phyloP scores from a whole-genome alignment of 2,113 vertebrate species.

The Phocoena sinus region DNA sequence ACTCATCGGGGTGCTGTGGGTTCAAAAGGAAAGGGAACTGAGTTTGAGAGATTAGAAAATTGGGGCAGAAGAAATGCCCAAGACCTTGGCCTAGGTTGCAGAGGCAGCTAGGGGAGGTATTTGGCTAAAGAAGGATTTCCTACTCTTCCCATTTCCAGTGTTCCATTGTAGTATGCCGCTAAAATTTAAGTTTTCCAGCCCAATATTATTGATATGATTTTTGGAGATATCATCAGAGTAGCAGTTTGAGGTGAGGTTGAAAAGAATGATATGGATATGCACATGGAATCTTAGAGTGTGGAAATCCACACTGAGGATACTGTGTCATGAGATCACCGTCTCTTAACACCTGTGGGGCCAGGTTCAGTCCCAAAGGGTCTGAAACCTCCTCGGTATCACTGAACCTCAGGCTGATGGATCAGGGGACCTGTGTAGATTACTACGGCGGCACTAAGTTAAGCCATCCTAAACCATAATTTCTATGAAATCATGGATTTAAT shows the following conservation, averaged over 20 bases:
- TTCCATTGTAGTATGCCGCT: background rate
- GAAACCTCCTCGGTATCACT: background rate
- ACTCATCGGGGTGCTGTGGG: background rate
- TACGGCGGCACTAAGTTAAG: background rate
- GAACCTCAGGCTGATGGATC: background rate
- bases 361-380: background rate
- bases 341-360: background rate
- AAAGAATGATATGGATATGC: background rate
- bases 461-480: background rate
- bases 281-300: fast-evolving
- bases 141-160: background rate
- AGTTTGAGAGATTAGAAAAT: background rate
- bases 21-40: background rate
- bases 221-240: background rate
- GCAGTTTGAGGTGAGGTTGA: background rate
- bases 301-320: background rate
- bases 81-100: background rate
- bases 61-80: background rate
- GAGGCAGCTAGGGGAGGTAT: background rate
- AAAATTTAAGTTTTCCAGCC: background rate
- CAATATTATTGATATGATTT: background rate
- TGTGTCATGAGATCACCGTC: background rate
- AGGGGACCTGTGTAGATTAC: background rate
- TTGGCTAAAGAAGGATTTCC: background rate
- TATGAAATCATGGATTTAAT: background rate